Evolutionary conservation across 2,113 vertebrate genomes (phyloP).

Genomic region (Mus pahari): DNA sequence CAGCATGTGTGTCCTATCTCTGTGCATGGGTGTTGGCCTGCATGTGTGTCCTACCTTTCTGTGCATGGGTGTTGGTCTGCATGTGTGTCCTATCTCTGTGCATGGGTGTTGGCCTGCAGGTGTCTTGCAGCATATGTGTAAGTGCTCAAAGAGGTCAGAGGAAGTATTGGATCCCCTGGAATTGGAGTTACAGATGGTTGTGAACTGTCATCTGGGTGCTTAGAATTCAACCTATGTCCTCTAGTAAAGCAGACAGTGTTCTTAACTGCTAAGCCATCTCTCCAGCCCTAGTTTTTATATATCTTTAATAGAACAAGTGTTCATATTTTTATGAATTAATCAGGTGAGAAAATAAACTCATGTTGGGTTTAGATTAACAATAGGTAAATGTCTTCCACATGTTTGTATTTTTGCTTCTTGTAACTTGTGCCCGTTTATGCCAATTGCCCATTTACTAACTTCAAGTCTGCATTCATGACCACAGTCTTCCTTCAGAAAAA

Average conservation of each 20-base stretch:
- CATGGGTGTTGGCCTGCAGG: neutral
- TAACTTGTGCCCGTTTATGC: neutral
- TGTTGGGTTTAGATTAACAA: conserved; percentile 2
- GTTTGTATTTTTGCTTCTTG: neutral
- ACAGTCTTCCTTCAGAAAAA: neutral
- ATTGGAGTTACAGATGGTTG: neutral
- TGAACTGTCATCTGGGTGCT: neutral
- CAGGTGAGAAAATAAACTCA: conserved; percentile 4
- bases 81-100: too few species aligned
- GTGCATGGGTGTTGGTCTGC: too few species aligned
- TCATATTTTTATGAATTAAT: conserved; percentile 3
- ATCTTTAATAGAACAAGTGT: neutral
- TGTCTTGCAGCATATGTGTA: neutral
- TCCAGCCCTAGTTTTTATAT: neutral
- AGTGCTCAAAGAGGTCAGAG: neutral
- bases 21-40: too few species aligned
- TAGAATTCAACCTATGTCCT: neutral
- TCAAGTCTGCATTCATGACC: neutral
- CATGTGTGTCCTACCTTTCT: too few species aligned
- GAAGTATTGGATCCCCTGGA: neutral
- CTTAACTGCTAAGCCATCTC: neutral
- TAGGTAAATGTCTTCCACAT: neutral
- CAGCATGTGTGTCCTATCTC: neutral
- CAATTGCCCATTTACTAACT: neutral
- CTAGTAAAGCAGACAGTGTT: neutral